These are phyloP conservation scores for Gymnoscelis rufifasciata DNA, from an alignment of 2,888 invertebrate species.

Conservation along the genomic window DNA sequence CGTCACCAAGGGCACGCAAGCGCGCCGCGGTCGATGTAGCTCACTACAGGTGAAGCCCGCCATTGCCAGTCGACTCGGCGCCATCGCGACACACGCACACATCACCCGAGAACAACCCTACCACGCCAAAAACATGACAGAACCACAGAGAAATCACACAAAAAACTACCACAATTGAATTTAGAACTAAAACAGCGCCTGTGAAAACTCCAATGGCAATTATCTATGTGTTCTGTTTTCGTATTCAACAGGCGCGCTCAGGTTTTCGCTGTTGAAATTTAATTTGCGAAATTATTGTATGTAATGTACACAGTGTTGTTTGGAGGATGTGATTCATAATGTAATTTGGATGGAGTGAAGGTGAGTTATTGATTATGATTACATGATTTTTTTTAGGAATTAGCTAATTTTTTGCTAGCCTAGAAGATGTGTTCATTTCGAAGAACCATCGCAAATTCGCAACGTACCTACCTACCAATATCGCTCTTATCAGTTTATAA, in stretches of 20 bases:
- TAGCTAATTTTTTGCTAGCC: too few species aligned
- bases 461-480: too few species aligned
- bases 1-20: conserved; percentile 75
- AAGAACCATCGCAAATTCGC: too few species aligned
- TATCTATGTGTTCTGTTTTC: conserved; percentile 41
- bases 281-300: conserved; percentile 40
- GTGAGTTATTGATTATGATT: conserved; percentile 31
- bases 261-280: conserved; percentile 43
- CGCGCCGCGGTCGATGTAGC: conserved; percentile 74
- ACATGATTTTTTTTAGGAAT: too few species aligned
- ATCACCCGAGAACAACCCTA: conserved; percentile 33
- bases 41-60: conserved; percentile 72
- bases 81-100: conserved; percentile 38
- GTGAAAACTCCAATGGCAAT: conserved; percentile 34
- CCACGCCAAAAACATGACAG: conserved; percentile 43
- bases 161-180: conserved; percentile 7
- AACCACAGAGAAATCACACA: conserved; percentile 39
- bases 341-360: conserved; percentile 31
- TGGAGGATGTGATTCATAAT: conserved; percentile 7
- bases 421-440: too few species aligned
- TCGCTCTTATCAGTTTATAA: too few species aligned
- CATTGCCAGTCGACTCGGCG: conserved; percentile 58
- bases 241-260: conserved; percentile 70
- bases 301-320: conserved; percentile 37
- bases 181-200: conserved; percentile 34